Base-by-base conservation (phyloP, 2,797 vertebrate species). In the Gadopsis bispinosus region DNA sequence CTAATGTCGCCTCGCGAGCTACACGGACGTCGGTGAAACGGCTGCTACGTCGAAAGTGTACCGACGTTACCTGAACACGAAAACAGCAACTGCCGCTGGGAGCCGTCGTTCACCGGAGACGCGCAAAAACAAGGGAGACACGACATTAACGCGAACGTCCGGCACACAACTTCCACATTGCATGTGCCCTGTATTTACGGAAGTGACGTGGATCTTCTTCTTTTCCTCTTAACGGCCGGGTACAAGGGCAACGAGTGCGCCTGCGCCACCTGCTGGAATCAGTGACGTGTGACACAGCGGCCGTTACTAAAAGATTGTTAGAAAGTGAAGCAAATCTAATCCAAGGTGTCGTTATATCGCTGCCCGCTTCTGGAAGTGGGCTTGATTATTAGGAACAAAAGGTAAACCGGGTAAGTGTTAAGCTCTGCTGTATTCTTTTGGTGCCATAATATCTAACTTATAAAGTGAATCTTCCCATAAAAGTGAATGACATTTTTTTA, bases 161-260 rank as follows among this genome's bases (percentile, higher is more conserved):
- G 31, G 29, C 1, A 37, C 0, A 9, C 2, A 16, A 3, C 1
- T 45, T 72, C 33, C 20, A 63, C 56, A 77, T 67, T 45, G 31
- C 70, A 33, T 16, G 3, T 1, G 17, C 29, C 9, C 47, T 58
- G 19, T 91, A 56, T 92, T 92, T 90, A 88, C 84, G 90, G 93
- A 93, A 87, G 45, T 91, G 65, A 87, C 79, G 53, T 51, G 1
- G 0, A 4, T 69, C 69, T 37, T 59, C 43, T 45, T 50, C 31
- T 9, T 6, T 51, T 9, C 3, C 17, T 0, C 1, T 14, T 9
- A 5, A 22, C 4, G 6, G 7, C 0, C 0, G 5, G 0, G 0
- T 4, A 29, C 26, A 2, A 0, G 1, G 19, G 5, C 0, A 1
- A 9, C 0, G 16, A 5, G 7, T 0, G 19, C 10, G 2, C 1